A percentile compares a stretch with the other conserved stretches of the same genome.
Evolutionary conservation across 2,797 vertebrate species (phyloP).

Genomic region (Emydoidea blandingii): DNA sequence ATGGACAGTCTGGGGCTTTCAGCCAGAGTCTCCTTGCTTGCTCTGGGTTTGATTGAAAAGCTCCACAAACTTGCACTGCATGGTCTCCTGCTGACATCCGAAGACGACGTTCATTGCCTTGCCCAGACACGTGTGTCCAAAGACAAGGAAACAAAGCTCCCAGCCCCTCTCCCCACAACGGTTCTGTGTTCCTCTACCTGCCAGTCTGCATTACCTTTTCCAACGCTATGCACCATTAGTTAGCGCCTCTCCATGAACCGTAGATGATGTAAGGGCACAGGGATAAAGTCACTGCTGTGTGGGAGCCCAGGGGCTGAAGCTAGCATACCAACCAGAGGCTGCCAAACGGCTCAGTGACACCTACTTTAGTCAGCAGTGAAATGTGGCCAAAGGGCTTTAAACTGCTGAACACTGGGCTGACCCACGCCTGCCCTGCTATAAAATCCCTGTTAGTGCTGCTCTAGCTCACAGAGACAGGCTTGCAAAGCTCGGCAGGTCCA

Average conservation of each 20-base stretch:
- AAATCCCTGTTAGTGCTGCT: conserved; percentile 55
- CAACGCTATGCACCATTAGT: conserved; percentile 50
- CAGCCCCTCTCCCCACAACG: background rate
- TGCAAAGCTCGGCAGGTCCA: conserved; percentile 45
- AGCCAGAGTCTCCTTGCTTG: background rate
- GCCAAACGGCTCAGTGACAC: conserved; percentile 45
- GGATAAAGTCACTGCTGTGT: background rate
- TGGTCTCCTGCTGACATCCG: background rate
- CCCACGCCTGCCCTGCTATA: conserved; percentile 30
- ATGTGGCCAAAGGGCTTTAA: conserved; percentile 47
- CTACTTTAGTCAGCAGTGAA: conserved; percentile 54
- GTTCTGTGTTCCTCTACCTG: background rate
- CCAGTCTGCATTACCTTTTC: conserved; percentile 48
- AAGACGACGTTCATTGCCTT: background rate
- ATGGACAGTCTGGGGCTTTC: background rate
- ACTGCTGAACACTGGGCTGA: conserved; percentile 46
- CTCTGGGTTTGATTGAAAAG: background rate
- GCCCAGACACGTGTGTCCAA: background rate
- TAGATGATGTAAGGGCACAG: conserved; percentile 19
- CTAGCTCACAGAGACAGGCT: background rate
- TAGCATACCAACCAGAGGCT: conserved; percentile 34
- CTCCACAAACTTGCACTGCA: background rate
- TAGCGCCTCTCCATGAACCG: conserved; percentile 39
- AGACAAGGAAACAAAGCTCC: background rate
- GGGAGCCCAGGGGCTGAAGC: background rate